A percentile compares a stretch with the other conserved stretches of the same genome.
Conservation (phyloP, 2,888 invertebrate genomes). For the Temnothorax unifasciatus region DNA sequence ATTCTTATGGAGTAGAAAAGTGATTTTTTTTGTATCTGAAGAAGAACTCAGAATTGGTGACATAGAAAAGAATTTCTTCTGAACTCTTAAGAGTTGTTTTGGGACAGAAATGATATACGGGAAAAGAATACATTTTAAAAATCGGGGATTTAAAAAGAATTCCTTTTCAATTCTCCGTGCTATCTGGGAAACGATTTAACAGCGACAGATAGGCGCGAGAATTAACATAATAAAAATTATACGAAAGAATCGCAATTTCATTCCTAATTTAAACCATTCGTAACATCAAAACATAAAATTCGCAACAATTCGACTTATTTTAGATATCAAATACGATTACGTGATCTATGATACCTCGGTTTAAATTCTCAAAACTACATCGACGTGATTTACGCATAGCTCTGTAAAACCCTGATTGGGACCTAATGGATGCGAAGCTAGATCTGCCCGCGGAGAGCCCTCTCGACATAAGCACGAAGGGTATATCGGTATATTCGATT, state of each 20-base stretch:
- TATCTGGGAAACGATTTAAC: no score
- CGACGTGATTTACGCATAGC: background rate
- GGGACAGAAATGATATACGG: no score
- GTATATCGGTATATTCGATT: background rate
- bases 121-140: no score
- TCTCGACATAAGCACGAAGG: background rate
- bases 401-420: background rate
- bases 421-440: background rate
- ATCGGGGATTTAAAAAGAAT: no score
- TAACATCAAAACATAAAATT: background rate
- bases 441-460: background rate
- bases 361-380: background rate
- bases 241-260: background rate
- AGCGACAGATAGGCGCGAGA: background rate
- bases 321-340: background rate
- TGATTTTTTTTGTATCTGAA: no score
- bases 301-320: background rate
- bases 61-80: no score
- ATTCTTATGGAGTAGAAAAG: no score
- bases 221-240: background rate
- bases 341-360: background rate
- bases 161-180: no score
- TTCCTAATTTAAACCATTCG: background rate
- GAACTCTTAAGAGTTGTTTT: no score
- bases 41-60: no score